A percentile compares a stretch with the other conserved stretches of the same genome.
Evolutionary conservation across 2,113 vertebrate species (phyloP).

Genomic region (Otolemur garnettii): DNA sequence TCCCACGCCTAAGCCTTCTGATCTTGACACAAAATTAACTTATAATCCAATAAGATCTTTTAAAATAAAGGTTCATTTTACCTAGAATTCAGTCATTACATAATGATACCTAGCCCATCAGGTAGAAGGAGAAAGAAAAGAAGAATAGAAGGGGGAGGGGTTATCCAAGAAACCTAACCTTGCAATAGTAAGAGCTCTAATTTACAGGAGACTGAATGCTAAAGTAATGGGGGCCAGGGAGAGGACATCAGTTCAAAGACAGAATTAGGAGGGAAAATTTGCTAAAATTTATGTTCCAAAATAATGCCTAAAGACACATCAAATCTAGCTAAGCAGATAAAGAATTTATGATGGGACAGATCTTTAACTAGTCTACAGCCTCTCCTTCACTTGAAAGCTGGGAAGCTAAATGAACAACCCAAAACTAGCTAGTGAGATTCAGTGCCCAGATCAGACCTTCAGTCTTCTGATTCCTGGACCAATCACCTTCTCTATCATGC

Average conservation of each 20-base stretch:
- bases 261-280: not conserved
- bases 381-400: not conserved
- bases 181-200: not conserved
- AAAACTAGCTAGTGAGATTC: not conserved
- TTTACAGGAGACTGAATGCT: not conserved
- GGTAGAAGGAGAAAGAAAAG: not conserved
- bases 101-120: conserved; percentile 14
- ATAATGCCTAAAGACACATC: not conserved
- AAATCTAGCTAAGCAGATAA: not conserved
- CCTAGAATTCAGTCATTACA: conserved; percentile 45
- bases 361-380: not conserved
- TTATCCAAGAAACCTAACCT: not conserved
- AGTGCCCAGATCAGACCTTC: not conserved
- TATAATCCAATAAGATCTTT: conserved; percentile 37
- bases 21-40: conserved; percentile 48
- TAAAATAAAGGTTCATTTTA: conserved; percentile 65
- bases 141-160: not conserved
- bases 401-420: not conserved
- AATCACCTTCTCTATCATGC: no score
- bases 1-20: conserved; percentile 25
- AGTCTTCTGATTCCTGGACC: not conserved
- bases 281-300: not conserved
- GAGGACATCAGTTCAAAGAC: not conserved
- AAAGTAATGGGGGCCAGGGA: no score
- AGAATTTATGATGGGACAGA: not conserved